Base-by-base conservation (phyloP, 2,797 vertebrate species). In the Simalia tracyae region DNA sequence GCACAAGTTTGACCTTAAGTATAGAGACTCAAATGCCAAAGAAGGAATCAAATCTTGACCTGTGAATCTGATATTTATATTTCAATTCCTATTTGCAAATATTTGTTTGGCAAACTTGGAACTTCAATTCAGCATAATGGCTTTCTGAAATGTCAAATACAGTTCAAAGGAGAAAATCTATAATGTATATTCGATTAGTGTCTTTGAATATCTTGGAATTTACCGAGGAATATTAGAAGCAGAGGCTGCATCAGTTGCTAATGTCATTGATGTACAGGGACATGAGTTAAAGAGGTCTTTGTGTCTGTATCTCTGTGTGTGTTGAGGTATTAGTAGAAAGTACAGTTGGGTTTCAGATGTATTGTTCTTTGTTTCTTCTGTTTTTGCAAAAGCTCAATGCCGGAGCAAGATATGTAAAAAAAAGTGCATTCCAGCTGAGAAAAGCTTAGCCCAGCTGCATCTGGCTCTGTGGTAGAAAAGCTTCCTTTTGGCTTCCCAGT, bases 381-480 rank as follows among this genome's bases (percentile, higher is more conserved):
- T 22, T 24, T 59, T 68, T 57, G 0, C 19, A 22, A 86, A 9
- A 92, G 56, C 56, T 93, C 91, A 86, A 5, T 72, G 93, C 64
- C 61, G 91, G 19, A 91, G 89, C 42, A 90, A 91, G 59, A 3
- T 86, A 92, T 24, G 7, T 64, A 89, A n/a, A 91, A 92, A 90
- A 90, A 93, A 95, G 28, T 54, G 19, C 93, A 88, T 36, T 63
- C 1, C 66, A 93, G 17, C 61, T 2, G 22, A 94, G 54, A 95
- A 87, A 94, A 95, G 60, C 54, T 64, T 86, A 89, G 91, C 88
- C 90, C 90, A 84, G 90, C 61, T 92, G 86, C 93, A 63, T 90
- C 89, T 92, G 91, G 85, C 85, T 94, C 46, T 46, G 22, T 10
- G 84, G 91, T 63, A 88, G 86, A 42, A 87, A 28, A 14, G 9